Evolutionary conservation across 2,888 invertebrate genomes (phyloP), one percentile per base, ranked within the genome.

Genomic region (Acleris holmiana): DNA sequence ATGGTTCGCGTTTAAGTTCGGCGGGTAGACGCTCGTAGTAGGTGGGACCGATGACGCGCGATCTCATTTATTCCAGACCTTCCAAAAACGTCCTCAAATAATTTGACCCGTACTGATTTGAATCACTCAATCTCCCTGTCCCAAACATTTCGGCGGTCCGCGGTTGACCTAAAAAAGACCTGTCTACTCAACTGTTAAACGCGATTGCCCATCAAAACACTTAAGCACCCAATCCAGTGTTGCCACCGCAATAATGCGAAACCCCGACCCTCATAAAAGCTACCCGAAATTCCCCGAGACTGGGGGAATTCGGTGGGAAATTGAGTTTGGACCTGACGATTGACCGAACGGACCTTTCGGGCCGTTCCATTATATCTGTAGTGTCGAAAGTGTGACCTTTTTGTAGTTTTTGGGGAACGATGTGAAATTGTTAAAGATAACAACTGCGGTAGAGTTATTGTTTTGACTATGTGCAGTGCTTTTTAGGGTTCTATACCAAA

Each of bases 131-230:
- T 57, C 46, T 51, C 47, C 48, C 59, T 59, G 25, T 40, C 25
- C 53, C 53, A 25, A 40, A 10, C 55, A 55, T 55, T 55, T 44
- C 40, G 19, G 23, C 40, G 35, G 19, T 40, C 35, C 8, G 15
- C 41, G 19, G 51, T 46, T 44, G 64, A 49, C 64, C 64, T 44
- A 21, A 64, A 63, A 64, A 50, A 50, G 59, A 58, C 53, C 47
- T 40, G 48, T 54, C 64, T 35, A n/a, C 60, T 60, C 44, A 50
- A 55, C 65, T 49, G 60, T 55, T 60, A 65, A 65, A 65, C 18
- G 50, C 35, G 49, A 65, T 60, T 47, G 35, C 54, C 60, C 60
- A 60, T 65, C 65, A 65, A 65, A 65, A 65, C 55, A 65, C 65
- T 65, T 54, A 60, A 35, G 54, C 65, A 65, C 65, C 55, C 59